These are phyloP conservation scores for Geococcyx californianus DNA, from an alignment of 2,113 vertebrate species.

Conservation along the genomic window DNA sequence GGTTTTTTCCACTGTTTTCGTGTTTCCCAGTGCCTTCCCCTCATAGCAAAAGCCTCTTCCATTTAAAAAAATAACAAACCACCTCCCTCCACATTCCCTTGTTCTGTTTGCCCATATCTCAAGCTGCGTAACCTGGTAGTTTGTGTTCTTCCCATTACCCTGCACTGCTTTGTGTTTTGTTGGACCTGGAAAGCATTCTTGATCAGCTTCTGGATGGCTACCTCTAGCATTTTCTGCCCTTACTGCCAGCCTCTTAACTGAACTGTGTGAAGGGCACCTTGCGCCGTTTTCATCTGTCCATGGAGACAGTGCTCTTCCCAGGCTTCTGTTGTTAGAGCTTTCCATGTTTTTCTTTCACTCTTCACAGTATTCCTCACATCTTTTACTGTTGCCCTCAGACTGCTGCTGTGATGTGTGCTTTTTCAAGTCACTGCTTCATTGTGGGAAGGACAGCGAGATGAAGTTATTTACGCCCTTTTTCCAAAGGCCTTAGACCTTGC, in stretches of 20 bases:
- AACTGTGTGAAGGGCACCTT: not conserved
- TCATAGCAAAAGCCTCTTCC: not conserved
- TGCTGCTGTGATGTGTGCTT: not conserved
- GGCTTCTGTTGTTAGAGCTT: not conserved
- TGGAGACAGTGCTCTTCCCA: not conserved
- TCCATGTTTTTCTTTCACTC: not conserved
- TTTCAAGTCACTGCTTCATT: not conserved
- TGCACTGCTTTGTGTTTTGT: not conserved
- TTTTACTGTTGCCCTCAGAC: not conserved
- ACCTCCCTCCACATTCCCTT: not conserved
- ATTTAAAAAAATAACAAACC: not conserved
- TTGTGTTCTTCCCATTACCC: accelerated
- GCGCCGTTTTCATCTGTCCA: not conserved
- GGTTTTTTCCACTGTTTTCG: not conserved
- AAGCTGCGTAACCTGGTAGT: not conserved
- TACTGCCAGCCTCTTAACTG: not conserved
- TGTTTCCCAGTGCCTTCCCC: not conserved
- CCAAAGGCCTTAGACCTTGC: not conserved
- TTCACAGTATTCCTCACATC: not conserved
- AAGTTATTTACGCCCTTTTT: not conserved
- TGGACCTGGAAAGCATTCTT: not conserved
- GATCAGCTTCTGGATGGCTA: not conserved
- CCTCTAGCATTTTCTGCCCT: not conserved
- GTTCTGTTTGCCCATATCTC: not conserved
- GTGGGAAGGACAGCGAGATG: accelerated